Evolutionary conservation across 2,113 vertebrate species (phyloP).

Genomic region (Xiphophorus hellerii): DNA sequence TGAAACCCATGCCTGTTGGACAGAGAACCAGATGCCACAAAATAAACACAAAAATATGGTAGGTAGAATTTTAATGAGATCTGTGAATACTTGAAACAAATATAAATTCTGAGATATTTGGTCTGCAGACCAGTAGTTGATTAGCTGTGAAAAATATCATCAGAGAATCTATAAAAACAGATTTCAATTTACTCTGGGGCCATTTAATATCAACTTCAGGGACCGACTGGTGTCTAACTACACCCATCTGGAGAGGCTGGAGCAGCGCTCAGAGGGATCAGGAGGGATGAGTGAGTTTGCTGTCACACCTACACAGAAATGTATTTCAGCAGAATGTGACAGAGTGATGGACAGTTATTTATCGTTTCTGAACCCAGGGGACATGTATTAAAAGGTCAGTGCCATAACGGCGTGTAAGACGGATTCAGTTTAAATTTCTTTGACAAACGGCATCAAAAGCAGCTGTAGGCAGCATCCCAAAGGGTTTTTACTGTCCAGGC

Average conservation of each 20-base stretch:
- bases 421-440: slow-evolving; percentile 21
- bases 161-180: neutral
- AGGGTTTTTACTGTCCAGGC: slow-evolving; percentile 10
- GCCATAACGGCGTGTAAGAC: neutral
- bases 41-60: neutral
- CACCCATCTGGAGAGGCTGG: neutral
- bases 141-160: neutral
- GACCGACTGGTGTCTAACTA: neutral
- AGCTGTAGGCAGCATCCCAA: slow-evolving; percentile 30
- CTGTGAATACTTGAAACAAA: neutral
- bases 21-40: neutral
- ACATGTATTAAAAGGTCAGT: slow-evolving; percentile 18
- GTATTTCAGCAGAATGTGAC: slow-evolving; percentile 13
- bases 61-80: neutral
- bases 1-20: neutral
- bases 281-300: neutral
- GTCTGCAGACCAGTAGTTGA: neutral
- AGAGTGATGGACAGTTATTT: slow-evolving; percentile 21
- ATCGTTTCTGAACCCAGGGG: slow-evolving; percentile 18
- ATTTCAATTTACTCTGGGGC: neutral
- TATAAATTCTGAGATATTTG: neutral
- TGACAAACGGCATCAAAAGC: slow-evolving; percentile 18
- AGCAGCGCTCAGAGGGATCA: slow-evolving; percentile 7
- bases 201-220: neutral
- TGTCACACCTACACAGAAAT: neutral